phyloP scores from a whole-genome alignment of 2,113 vertebrate genomes.

The Alectura lathami region DNA sequence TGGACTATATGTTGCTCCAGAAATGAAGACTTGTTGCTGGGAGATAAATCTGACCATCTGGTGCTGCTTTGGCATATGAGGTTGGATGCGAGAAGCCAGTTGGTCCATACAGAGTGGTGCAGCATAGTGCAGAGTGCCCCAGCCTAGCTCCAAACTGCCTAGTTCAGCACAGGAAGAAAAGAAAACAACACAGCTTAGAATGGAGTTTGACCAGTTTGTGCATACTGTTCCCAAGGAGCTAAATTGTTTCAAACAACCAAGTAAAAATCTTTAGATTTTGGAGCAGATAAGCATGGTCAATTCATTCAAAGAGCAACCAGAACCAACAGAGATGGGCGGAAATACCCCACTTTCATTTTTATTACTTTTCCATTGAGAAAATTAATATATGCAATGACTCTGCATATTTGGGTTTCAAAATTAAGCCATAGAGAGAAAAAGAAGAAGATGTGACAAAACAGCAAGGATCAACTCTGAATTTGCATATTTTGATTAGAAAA shows the following conservation, averaged over 20 bases:
- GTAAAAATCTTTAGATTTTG: not conserved
- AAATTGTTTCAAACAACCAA: not conserved
- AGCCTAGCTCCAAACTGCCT: not conserved
- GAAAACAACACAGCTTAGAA: not conserved
- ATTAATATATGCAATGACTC: constrained; percentile 11
- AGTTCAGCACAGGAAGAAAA: not conserved
- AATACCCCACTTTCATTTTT: not conserved
- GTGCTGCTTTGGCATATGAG: not conserved
- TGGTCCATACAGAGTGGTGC: accelerated
- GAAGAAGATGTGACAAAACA: not conserved
- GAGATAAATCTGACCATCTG: not conserved
- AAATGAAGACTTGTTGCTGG: not conserved
- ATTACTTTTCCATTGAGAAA: constrained; percentile 47
- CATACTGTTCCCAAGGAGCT: not conserved
- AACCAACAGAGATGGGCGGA: not conserved
- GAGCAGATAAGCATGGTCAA: not conserved
- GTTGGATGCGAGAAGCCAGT: accelerated
- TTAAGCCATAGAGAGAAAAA: not conserved
- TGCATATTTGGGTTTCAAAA: constrained; percentile 39
- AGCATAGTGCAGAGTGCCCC: not conserved
- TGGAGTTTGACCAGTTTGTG: not conserved
- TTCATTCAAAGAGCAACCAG: not conserved
- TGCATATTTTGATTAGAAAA: constrained; percentile 24
- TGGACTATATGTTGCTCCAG: not conserved
- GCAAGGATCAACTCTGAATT: not conserved